Base-by-base conservation (phyloP, 2,113 vertebrate genomes). In the Paedocypris sp. region DNA sequence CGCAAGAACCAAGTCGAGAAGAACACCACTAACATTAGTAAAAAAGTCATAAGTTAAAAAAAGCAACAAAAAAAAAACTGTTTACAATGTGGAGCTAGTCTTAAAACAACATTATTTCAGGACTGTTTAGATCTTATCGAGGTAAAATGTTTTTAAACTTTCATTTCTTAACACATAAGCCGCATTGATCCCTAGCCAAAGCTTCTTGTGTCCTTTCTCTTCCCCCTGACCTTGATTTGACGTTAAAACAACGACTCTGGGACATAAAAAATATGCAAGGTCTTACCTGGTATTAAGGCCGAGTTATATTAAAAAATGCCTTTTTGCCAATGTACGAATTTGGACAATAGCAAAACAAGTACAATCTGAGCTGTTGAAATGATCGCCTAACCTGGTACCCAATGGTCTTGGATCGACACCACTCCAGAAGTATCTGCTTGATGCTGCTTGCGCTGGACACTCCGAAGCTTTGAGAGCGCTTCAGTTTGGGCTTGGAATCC, bases 401-500 rank as follows among this genome's bases (percentile, higher is more conserved):
- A 2, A 92, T 74, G 22, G 94, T 97, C 83, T 97, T 97, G 60
- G 88, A 96, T 10, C 94, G 92, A 68, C 94, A 98, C 94, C 94
- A 98, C 23, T 97, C 94, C 0, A 98, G 82, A 10, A 98, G 88
- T 63, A 96, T 92, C 80, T 97, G 93, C 67, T 98, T 98, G 77
- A 98, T 97, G 83, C 91, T 94, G 87, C 92, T 94, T 58, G 94
- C 95, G 0, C 90, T 97, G 69, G 93, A 89, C 25, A 98, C 94
- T 0, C 86, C 94, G 9, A 98, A 97, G 75, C 95, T 98, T 82
- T 97, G 94, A 0, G 94, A 98, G 0, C 94, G 85, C 75, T 93
- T 95, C 68, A 98, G 82, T 63, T 91, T 96, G 49, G 87, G 86
- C 77, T 91, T 90, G 5, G 83, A 76, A 73, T 90, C 89, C 25